Base-by-base conservation (phyloP, 2,888 invertebrate species). In the Eupithecia subumbrata region DNA sequence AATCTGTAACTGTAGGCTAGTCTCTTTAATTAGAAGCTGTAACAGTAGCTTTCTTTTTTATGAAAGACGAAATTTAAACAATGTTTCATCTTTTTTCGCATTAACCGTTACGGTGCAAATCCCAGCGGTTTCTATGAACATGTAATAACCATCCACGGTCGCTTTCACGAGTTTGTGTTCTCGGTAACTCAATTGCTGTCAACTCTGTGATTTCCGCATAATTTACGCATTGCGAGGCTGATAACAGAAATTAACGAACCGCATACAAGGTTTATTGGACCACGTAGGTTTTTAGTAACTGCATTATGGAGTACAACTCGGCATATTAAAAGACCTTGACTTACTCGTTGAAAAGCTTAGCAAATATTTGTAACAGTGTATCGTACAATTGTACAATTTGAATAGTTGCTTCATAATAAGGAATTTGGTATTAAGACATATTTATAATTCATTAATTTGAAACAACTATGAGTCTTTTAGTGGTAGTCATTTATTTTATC, bases 101-200 rank as follows among this genome's bases (percentile, higher is more conserved):
- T 73, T 81, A 83, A 79, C 81, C 78, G 84, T 84, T 84, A 84
- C 83, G 79, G 80, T 79, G 81, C 82, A 82, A 84, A 87, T 86
- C 84, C 84, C 82, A 87, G 69, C 88, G 90, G 89, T 89, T 85
- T 86, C 83, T 86, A 86, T 86, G 85, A 86, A 69, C 75, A 66
- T 74, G 75, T 77, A 86, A 85, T 87, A 84, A 82, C 83, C 82
- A 85, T 82, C 80, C 79, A 81, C 83, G 78, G 81, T 80, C 85
- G 85, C 90, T 90, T 90, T 90, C 90, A 87, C 90, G 84, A 86
- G 80, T 83, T 84, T 82, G 81, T 81, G 83, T 86, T 86, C 85
- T 82, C 78, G 78, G 84, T 82, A 84, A 84, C 82, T 85, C 84
- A 84, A 84, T 85, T 85, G 82, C 77, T 80, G 81, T 78, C 81